Conservation (phyloP, 1,140 invertebrate genomes). For the Hesperophylax magnus region DNA sequence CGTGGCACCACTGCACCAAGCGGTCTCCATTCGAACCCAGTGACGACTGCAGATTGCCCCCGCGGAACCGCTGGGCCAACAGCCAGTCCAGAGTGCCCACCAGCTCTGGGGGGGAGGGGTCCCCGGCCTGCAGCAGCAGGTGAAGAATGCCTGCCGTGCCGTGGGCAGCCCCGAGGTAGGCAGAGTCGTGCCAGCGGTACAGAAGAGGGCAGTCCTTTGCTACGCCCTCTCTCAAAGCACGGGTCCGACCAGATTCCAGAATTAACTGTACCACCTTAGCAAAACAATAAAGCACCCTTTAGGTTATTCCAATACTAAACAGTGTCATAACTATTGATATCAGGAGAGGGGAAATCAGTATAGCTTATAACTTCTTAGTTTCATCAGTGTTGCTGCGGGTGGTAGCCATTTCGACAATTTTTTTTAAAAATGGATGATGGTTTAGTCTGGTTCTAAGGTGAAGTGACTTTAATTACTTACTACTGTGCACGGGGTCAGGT, state of each 20-base stretch:
- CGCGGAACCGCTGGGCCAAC: conserved; percentile 67
- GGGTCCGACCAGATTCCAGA: conserved; percentile 77
- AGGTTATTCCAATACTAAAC: not conserved
- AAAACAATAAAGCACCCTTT: conserved; percentile 6
- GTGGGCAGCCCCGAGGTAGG: conserved; percentile 91
- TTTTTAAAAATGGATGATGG: no score
- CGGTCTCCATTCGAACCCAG: conserved; percentile 79
- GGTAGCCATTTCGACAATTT: no score
- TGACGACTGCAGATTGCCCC: conserved; percentile 91
- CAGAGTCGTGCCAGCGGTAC: conserved; percentile 90
- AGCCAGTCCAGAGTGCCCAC: conserved; percentile 68
- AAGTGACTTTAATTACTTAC: no score
- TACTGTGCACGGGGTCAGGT: no score
- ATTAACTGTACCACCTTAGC: conserved; percentile 76
- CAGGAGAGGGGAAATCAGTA: no score
- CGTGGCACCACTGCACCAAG: conserved; percentile 97
- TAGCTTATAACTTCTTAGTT: no score
- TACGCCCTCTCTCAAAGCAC: conserved; percentile 64
- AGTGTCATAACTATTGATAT: no score
- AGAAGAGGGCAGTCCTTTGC: conserved; percentile 77
- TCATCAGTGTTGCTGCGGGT: no score
- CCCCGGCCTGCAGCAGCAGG: conserved; percentile 78
- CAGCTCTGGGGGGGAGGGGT: conserved; percentile 71
- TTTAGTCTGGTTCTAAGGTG: no score
- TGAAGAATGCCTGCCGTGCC: conserved; percentile 89